Conservation (phyloP, 2,797 vertebrate genomes). For the Squalus acanthias region DNA sequence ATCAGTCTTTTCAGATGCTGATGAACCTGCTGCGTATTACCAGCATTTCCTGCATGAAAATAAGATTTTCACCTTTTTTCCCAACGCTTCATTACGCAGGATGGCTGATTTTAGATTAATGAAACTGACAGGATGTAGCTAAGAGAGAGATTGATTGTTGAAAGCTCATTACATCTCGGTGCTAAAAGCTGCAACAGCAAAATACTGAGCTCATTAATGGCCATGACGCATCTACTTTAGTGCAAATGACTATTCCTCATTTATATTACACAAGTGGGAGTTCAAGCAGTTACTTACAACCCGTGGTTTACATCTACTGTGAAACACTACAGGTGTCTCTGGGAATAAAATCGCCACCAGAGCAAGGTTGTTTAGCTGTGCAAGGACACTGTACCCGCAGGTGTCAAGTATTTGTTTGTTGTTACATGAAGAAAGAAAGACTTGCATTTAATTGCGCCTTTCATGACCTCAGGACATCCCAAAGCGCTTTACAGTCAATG, state of each 20-base stretch:
- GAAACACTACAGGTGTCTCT: neutral
- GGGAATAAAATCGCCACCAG: neutral
- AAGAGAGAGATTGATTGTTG: neutral
- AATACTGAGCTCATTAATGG: neutral
- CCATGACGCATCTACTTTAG: neutral
- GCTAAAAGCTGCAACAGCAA: neutral
- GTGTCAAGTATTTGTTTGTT: neutral
- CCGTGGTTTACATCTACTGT: neutral
- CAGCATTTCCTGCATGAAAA: neutral
- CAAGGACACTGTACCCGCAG: neutral
- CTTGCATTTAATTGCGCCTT: neutral
- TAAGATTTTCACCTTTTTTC: neutral
- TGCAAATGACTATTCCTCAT: neutral
- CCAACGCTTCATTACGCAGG: neutral
- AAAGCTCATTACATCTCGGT: neutral
- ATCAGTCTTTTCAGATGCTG: neutral
- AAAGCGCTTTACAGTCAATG: neutral
- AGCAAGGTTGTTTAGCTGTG: neutral
- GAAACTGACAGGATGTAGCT: slow-evolving; percentile 9
- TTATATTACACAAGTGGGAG: slow-evolving; percentile 16
- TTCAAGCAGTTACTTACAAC: neutral
- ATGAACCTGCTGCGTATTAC: neutral
- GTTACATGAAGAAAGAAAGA: neutral
- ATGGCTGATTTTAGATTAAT: neutral
- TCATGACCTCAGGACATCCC: neutral